Evolutionary conservation across 1,140 invertebrate species (phyloP), one percentile per base, ranked within the genome.

Genomic region (Holcopasites calliopsidis): DNA sequence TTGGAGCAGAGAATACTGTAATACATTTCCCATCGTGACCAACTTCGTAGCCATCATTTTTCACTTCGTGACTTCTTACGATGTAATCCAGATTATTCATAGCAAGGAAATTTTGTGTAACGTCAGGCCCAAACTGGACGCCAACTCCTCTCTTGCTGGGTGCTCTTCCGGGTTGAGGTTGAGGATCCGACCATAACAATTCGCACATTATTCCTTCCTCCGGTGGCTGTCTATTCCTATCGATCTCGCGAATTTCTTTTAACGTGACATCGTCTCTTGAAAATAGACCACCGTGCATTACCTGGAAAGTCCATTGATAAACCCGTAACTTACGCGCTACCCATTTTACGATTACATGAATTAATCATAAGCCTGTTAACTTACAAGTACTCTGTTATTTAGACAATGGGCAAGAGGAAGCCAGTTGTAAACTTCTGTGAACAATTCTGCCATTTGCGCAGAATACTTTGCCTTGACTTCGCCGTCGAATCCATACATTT

Each of bases 341-440:
- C 1, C 4, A 58, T 40, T 28, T 58, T 61, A 40, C 70, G 54
- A 42, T 31, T 58, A 13, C 0, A 35, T 16, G 31, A 42, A 40
- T 72, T 16, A 50, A 5, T 31, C 3, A 42, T 23, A 10, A 6
- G 16, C 13, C 16, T n/a, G n/a, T n/a, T n/a, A n/a, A 93, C 93
- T 92, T 91, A 97, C 97, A 81, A 99, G 91, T 47, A 99, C 96
- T 91, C 95, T 94, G 62, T 94, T 94, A 90, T 99, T 99, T 79
- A 99, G 95, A 90, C 97, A 98, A 91, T 99, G 98, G 44, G 96
- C 97, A 35, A 99, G 92, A 1, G 99, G 99, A 58, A 99, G 92
- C 95, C 96, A 98, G 90, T 99, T 99, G 90, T 99, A 99, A 13
- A 99, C 97, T 93, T 99, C 98, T 8, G 98, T 99, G 92, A 99